Evolutionary conservation across 2,888 invertebrate genomes (phyloP), one percentile per base, ranked within the genome.

Genomic region (Lamellibrachia columna): DNA sequence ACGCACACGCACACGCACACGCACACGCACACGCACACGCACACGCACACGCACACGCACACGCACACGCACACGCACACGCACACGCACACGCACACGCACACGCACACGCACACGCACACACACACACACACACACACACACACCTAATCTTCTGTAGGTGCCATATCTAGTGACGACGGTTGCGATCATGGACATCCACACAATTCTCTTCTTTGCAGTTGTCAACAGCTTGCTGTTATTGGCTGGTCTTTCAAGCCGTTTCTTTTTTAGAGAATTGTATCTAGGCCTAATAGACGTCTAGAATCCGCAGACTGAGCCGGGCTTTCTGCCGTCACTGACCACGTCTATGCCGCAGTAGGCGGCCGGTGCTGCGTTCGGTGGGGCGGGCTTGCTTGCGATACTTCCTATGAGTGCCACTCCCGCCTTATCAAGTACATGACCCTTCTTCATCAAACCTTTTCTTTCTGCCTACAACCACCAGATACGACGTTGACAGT

Each of bases 321-420:
- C 96, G 40, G 95, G 95, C 93, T 96, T 95, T 53, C 96, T 93
- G 92, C 93, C 95, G 93, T 96, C 96, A 92, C 94, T 94, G 93
- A 95, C 95, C 4, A 95, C 95, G 90, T 95, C 94, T 3, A 96
- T 93, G n/a, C 93, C 93, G 90, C 52, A 90, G 11, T 91, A 75
- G n/a, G 75, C 22, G 22, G 22, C 75, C 75, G 75, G 75, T 15
- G 75, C 6, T 11, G n/a, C 75, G 22, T 7, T 15, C 3, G 75
- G 75, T n/a, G 75, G 11, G 15, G 22, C 75, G 2, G 75, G 75
- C 6, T 3, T 75, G 75, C n/a, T 75, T 22, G 75, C 7, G 22
- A 75, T 75, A 6, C 75, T 75, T 75, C 75, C 75, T n/a, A 75
- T n/a, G 22, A 75, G 15, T 22, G 75, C 75, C n/a, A 22, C 15